Evolutionary conservation across 2,888 invertebrate genomes (phyloP), one percentile per base, ranked within the genome.

Genomic region (Ischnura elegans): DNA sequence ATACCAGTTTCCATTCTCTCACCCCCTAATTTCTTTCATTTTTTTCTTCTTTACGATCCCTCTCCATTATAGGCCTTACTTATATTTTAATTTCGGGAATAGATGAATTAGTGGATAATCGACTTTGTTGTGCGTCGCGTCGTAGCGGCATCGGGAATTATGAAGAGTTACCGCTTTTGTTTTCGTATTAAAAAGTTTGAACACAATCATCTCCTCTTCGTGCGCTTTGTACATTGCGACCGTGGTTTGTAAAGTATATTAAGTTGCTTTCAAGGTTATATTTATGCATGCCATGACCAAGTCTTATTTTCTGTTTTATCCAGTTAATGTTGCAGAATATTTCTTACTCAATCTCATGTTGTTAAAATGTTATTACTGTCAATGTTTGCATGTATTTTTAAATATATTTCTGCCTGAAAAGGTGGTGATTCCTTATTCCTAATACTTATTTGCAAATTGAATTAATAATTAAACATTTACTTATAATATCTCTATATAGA

Each of bases 21-120:
- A 25, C 61, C 61, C n/a, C 61, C 61, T 61, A 25, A 21, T n/a
- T n/a, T n/a, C n/a, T n/a, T n/a, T n/a, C n/a, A n/a, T n/a, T n/a
- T n/a, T n/a, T n/a, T 6, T 25, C 25, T 25, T 25, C 25, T 61
- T 19, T 25, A 61, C 25, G n/a, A 61, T 61, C 8, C n/a, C 25
- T n/a, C n/a, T 61, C 61, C 61, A 16, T 61, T 16, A 21, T 21
- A 16, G 25, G 25, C n/a, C 5, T n/a, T n/a, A 25, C 61, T 61
- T 25, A 61, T 61, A 36, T 76, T 76, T 13, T 76, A 76, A 76
- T 76, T 76, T 36, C 76, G 76, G 76, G 76, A 76, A 76, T 76
- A 76, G 76, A 76, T 76, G 36, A 76, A 76, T 76, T 76, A 13
- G 76, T 16, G 8, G 36, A 36, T 36, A 76, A 76, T 76, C 61